Evolutionary conservation across 2,888 invertebrate genomes (phyloP).

Genomic region (Drymonia ruficornis): DNA sequence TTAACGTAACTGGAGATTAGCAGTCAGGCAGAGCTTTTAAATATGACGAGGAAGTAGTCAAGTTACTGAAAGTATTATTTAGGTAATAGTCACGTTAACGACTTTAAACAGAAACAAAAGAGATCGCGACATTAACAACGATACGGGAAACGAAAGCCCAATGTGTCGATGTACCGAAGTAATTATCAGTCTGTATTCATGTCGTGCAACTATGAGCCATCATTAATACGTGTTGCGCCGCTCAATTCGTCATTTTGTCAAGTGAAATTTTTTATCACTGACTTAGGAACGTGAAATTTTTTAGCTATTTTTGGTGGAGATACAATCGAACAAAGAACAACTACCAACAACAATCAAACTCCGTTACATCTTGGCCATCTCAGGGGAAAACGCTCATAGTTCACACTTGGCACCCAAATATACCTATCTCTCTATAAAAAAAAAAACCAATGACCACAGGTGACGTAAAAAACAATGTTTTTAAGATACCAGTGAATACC

Average conservation of each 20-base stretch:
- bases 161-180: background rate
- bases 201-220: constrained; percentile 13
- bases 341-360: too few relatives aligned
- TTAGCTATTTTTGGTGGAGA: background rate
- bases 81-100: constrained; percentile 5
- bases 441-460: too few relatives aligned
- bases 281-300: constrained; percentile 35
- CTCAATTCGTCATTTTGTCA: constrained; percentile 37
- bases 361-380: too few relatives aligned
- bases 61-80: background rate
- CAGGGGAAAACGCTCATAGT: too few relatives aligned
- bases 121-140: constrained; percentile 9
- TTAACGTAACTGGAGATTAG: background rate
- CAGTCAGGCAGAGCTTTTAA: background rate
- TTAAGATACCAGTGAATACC: too few relatives aligned
- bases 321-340: too few relatives aligned
- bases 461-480: too few relatives aligned
- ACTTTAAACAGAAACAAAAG: constrained; percentile 3
- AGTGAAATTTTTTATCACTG: constrained; percentile 53
- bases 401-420: too few relatives aligned
- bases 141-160: constrained; percentile 8
- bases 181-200: constrained; percentile 37
- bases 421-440: too few relatives aligned
- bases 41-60: background rate
- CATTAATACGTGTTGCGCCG: constrained; percentile 27